Evolutionary conservation across 2,113 vertebrate genomes (phyloP), one percentile per base, ranked within the genome.

Genomic region (Osmerus eperlanus): DNA sequence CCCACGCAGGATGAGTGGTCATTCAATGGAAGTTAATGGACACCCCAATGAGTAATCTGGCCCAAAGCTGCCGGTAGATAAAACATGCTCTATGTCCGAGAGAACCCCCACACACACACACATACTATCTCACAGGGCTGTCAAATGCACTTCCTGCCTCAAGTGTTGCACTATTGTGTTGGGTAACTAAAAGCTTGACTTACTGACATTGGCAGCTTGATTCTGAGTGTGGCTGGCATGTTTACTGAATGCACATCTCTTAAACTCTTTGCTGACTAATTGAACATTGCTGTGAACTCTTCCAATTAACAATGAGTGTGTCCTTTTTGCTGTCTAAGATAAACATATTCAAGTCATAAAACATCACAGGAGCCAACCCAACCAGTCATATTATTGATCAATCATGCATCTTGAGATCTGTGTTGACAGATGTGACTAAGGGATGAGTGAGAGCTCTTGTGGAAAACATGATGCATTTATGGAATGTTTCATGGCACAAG

Each of bases 321-420:
- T 59, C 16, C 2, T 9, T 16, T 63, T 67, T 67, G 71, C 77
- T 82, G 66, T 13, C 70, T 70, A 47, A 74, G 47, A 84, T 85
- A 83, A 85, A 82, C 28, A 63, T 63, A n/a, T 29, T 61, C 6
- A 29, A 28, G 53, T 54, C 52, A 13, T 54, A 7, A 16, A 16
- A 54, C 52, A 16, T 72, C 73, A 65, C 85, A 83, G 78, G 65
- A 65, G 68, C 61, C 79, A 82, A 73, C 55, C 78, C 29, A 32
- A 32, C 36, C 36, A 9, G 1, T 41, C 8, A 47, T 47, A 47
- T 47, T 2, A 47, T 12, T 47, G 41, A 47, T 47, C 7, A 7
- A 47, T 47, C 9, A 2, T 47, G 9, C 41, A 47, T 47, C 41
- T 11, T 47, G 7, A 47, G 9, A 11, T 47, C 41, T 47, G 41